Evolutionary conservation across 2,888 invertebrate genomes (phyloP).

Genomic region (Eupithecia insigniata): DNA sequence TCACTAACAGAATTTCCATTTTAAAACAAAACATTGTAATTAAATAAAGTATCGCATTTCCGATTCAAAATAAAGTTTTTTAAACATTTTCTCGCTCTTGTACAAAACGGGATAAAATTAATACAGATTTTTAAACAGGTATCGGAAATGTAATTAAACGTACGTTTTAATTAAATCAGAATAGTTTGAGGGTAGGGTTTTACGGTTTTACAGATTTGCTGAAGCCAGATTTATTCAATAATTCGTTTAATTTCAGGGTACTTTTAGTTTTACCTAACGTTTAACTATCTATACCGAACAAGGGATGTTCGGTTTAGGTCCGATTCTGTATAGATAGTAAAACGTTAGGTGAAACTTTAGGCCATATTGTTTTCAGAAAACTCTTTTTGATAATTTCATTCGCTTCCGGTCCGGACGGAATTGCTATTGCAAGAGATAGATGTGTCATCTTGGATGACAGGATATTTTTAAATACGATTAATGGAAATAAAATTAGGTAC

Average conservation of each 20-base stretch:
- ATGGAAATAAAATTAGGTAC: no score
- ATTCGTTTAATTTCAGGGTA: slow-evolving; percentile 3
- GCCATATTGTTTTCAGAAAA: neutral
- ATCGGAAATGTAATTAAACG: slow-evolving; percentile 71
- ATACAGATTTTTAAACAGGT: slow-evolving; percentile 48
- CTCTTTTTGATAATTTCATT: no score
- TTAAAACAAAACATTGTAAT: neutral
- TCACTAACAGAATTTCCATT: neutral
- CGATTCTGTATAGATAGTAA: no score
- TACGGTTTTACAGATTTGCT: neutral
- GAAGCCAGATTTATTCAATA: neutral
- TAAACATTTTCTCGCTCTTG: neutral
- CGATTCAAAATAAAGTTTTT: neutral
- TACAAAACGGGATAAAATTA: slow-evolving; percentile 13
- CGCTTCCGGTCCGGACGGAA: no score
- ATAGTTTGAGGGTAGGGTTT: slow-evolving; percentile 57
- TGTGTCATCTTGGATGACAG: no score
- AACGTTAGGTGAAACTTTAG: no score
- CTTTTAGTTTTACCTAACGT: neutral
- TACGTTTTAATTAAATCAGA: slow-evolving; percentile 68
- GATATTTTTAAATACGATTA: no score
- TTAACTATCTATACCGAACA: no score
- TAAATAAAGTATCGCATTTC: neutral
- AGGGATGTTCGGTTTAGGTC: no score
- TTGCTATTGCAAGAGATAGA: no score